A percentile compares a stretch with the other conserved stretches of the same genome.
phyloP scores from a whole-genome alignment of 2,113 vertebrate species.

The Monopterus albus region DNA sequence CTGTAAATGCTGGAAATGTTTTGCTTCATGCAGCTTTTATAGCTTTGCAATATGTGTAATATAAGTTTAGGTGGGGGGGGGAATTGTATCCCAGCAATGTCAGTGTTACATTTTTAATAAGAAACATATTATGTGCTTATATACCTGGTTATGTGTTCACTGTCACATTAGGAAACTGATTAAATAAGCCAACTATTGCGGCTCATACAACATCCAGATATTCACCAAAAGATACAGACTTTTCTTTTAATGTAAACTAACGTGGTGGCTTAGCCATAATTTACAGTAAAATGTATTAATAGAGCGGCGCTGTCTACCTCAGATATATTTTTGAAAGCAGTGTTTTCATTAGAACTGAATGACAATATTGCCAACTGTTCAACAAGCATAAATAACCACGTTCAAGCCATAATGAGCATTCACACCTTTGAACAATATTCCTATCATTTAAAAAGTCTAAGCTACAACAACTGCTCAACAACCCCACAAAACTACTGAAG shows the following conservation, averaged over 20 bases:
- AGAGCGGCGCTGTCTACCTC: not conserved
- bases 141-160: not conserved
- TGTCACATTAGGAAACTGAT: not conserved
- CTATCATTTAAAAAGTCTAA: not conserved
- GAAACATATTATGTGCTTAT: not conserved
- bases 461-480: not conserved
- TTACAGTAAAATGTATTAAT: not conserved
- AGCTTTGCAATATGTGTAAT: not conserved
- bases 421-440: not conserved
- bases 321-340: not conserved
- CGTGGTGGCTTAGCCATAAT: constrained; percentile 33
- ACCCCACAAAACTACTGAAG: not conserved
- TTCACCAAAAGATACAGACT: not conserved
- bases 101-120: constrained; percentile 17
- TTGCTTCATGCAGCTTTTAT: not conserved
- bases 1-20: constrained; percentile 8
- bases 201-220: not conserved
- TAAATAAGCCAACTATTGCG: not conserved
- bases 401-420: not conserved
- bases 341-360: not conserved
- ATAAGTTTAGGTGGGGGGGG: not conserved
- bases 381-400: not conserved
- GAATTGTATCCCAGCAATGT: not conserved
- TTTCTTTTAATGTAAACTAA: constrained; percentile 3
- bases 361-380: not conserved